These are phyloP conservation scores for Pseudopodoces humilis DNA, from an alignment of 2,113 vertebrate genomes.

Conservation along the genomic window DNA sequence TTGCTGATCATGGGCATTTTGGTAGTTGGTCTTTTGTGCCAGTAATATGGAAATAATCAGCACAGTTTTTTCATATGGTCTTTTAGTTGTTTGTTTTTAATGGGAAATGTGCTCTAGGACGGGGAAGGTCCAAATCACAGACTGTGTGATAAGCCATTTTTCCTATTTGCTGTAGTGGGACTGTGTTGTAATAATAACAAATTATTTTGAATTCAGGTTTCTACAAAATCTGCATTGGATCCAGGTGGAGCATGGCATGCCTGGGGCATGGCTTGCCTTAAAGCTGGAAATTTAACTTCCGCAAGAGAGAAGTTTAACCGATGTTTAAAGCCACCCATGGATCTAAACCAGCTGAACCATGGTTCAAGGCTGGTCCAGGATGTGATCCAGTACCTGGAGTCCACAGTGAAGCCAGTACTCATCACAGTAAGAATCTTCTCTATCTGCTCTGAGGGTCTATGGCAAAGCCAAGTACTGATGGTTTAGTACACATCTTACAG, in stretches of 20 bases:
- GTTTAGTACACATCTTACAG: neutral
- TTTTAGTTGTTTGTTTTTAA: neutral
- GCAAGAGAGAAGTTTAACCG: constrained; percentile 92
- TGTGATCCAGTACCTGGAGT: constrained; percentile 90
- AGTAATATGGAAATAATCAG: neutral
- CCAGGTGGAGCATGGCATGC: constrained; percentile 93
- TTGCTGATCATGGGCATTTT: neutral
- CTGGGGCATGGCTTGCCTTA: constrained; percentile 94
- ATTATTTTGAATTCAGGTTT: constrained; percentile 78
- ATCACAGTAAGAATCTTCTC: constrained; percentile 74
- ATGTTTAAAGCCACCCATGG: constrained; percentile 89
- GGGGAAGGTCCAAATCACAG: neutral
- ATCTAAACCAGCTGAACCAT: constrained; percentile 87
- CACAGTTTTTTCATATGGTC: accelerated
- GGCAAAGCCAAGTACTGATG: neutral
- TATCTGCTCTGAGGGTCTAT: neutral
- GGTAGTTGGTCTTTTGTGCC: neutral
- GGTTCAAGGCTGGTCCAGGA: constrained; percentile 89
- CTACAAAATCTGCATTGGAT: constrained; percentile 94
- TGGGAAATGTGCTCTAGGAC: neutral
- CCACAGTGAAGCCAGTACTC: constrained; percentile 74
- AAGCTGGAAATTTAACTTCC: constrained; percentile 84
- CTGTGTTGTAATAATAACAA: neutral
- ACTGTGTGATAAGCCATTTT: neutral
- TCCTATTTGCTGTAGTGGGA: neutral